Base-by-base conservation (phyloP, 2,888 invertebrate species). In the Cheilosia vulpina region DNA sequence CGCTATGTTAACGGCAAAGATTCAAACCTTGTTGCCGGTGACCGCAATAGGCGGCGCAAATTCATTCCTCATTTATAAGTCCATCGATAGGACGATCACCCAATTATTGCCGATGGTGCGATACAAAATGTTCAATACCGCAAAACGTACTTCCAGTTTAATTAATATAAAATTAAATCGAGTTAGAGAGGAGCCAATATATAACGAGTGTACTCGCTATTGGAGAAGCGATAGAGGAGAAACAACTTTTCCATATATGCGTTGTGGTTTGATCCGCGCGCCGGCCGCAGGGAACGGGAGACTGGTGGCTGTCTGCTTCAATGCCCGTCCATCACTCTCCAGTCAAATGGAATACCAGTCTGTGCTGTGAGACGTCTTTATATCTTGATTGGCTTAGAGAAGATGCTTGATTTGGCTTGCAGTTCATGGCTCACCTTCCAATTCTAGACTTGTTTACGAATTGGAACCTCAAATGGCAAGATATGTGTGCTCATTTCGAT, bases 101-200 rank as follows among this genome's bases (percentile, higher is more conserved):
- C 53, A 17, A 53, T 43, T n/a, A 21, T 31, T 34, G 52, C 21
- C 24, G 53, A 68, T 57, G 53, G 57, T 55, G 68, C 55, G 55
- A 57, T 57, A 43, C 68, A 31, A 68, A 68, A 57, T 19, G n/a
- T 31, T 55, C 62, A 15, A 27, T 55, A 55, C 73, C 43, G 45
- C 73, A 57, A 58, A 55, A 47, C 21, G 24, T 7, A 45, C 31
- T 21, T 63, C 60, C 11, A 41, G 17, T 52, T 41, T 50, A 52
- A 71, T 72, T 53, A 62, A 55, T 55, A 45, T 31, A 3, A 73
- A 73, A 45, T 55, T 34, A 63, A 63, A 55, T 73, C n/a, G 31
- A 52, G 43, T 69, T 52, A 50, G 34, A 50, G 52, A 4, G 21
- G 6, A 7, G 17, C 5, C 43, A n/a, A n/a, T 43, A n/a, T 43